Conservation (phyloP, 35 echinoderm and acorn worm species). For the Diadema setosum region DNA sequence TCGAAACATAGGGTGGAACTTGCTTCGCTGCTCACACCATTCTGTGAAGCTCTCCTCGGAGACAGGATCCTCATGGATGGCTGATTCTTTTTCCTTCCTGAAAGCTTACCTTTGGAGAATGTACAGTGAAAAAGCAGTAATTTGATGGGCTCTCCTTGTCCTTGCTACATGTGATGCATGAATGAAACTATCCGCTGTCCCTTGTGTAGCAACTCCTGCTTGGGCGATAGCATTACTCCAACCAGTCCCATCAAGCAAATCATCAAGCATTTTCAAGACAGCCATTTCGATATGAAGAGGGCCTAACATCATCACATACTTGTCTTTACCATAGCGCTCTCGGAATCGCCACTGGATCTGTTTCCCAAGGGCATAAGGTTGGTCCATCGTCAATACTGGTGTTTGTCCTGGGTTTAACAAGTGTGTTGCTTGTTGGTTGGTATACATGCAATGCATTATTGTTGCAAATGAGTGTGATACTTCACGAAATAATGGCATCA, state of each 20-base stretch:
- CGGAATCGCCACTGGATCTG: slow-evolving; percentile 10
- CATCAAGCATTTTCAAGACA: not conserved
- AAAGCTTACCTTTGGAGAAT: no score
- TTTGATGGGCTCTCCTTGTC: no score
- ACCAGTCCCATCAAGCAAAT: slow-evolving; percentile 34
- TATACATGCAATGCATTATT: slow-evolving; percentile 46
- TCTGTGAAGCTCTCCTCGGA: no score
- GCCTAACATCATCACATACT: slow-evolving; percentile 43
- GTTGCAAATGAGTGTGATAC: no score
- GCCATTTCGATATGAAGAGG: slow-evolving; percentile 57
- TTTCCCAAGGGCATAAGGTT: slow-evolving; percentile 48
- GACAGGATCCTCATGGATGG: no score
- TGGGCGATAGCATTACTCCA: slow-evolving; percentile 28
- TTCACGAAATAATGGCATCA: no score
- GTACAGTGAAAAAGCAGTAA: no score
- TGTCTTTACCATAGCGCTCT: slow-evolving; percentile 32
- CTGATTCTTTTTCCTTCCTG: no score
- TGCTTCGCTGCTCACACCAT: no score
- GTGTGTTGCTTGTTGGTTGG: slow-evolving; percentile 8
- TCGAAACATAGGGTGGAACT: not conserved
- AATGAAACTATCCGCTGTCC: slow-evolving; percentile 61
- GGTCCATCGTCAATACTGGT: slow-evolving; percentile 42
- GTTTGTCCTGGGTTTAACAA: slow-evolving; percentile 20
- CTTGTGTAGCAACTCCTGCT: not conserved
- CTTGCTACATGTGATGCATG: no score